Base-by-base conservation (phyloP, 2,797 vertebrate species). In the Harpagifer antarcticus region DNA sequence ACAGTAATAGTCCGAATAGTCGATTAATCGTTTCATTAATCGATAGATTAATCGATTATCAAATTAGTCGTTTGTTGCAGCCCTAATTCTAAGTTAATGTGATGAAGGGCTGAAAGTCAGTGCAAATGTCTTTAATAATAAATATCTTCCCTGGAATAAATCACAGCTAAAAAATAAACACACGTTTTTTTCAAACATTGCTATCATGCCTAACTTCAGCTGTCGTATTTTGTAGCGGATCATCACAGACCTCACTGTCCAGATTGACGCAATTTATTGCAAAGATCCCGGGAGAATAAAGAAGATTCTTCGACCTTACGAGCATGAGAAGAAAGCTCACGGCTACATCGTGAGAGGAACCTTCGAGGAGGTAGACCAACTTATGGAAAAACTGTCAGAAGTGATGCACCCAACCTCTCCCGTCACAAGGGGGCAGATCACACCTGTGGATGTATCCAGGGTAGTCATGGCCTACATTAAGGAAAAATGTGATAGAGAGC, bases 381-480 rank as follows among this genome's bases (percentile, higher is more conserved):
- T 70, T 58, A 78, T 40, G 1, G 0, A 1, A 15, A 23, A 0
- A 19, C 48, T 91, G 45, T 57, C 54, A 19, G 0, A 3, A 10
- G 0, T 5, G 17, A 59, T 15, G 5, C 20, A 1, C 48, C 13
- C 0, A 4, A 9, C 1, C 49, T 16, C 1, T 50, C 20, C 37
- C 15, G 2, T 3, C 20, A 1, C 19, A 15, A 13, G 1, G 3
- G 10, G 17, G 19, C 17, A 0, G 9, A 37, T 63, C 15, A 27
- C 27, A 27, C 2, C 78, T 10, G 81, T 93, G 16, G 55, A 79
- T 1, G 78, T 91, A 0, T 81, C 81, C 15, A 17, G 0, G 4
- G 0, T 9, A 3, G 69, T 94, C 6, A 78, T 94, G 86, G 16
- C 9, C 4, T 95, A 92, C 81, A 94, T 95, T 16, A 0, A 50